These are phyloP conservation scores for Malaclemys terrapin DNA, from an alignment of 2,113 vertebrate species.

Conservation along the genomic window DNA sequence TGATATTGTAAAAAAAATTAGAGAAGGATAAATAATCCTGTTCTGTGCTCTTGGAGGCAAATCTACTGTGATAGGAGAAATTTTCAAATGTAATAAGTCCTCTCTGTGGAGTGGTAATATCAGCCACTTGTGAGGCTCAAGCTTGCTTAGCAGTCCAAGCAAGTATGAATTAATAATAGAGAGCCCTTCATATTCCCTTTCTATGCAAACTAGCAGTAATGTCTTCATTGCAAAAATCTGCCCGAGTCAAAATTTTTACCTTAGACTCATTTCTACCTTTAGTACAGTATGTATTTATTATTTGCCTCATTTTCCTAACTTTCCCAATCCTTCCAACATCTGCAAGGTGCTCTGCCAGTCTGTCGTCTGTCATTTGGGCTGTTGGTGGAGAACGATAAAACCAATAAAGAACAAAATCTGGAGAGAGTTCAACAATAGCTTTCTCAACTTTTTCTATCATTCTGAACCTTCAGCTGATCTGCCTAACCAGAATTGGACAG, in stretches of 20 bases:
- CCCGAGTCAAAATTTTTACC: not conserved
- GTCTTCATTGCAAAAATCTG: not conserved
- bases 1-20: not conserved
- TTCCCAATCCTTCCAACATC: not conserved
- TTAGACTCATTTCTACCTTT: not conserved
- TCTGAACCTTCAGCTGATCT: conserved; percentile 33
- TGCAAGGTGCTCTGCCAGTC: not conserved
- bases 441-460: conserved; percentile 7
- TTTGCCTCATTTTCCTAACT: not conserved
- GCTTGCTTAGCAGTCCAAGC: not conserved
- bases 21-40: conserved; percentile 2
- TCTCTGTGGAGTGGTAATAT: not conserved
- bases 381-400: conserved; percentile 13
- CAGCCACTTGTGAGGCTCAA: not conserved
- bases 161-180: not conserved
- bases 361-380: conserved; percentile 37
- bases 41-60: not conserved
- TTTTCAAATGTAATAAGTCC: not conserved
- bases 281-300: not conserved
- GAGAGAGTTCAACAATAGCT: conserved; percentile 36
- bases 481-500: conserved; percentile 45
- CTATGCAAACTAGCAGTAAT: conserved; percentile 28
- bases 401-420: conserved; percentile 35
- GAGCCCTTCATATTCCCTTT: not conserved
- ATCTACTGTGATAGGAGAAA: not conserved